Base-by-base conservation (phyloP, 2,797 vertebrate genomes). In the Enteromius thamalakanensis region DNA sequence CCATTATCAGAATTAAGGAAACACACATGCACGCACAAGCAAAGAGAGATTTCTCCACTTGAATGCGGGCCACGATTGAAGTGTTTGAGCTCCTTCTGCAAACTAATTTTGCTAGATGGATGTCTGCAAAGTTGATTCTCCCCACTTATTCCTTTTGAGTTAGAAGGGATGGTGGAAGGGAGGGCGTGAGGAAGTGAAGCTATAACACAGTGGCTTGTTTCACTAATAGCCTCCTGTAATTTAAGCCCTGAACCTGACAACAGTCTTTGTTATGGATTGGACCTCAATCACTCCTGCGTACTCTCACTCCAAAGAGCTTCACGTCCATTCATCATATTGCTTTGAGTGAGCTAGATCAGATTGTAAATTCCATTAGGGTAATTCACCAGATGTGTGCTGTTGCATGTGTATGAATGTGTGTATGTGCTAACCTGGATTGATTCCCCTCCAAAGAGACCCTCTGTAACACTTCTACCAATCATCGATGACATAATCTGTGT, bases 301-400 rank as follows among this genome's bases (percentile, higher is more conserved):
- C 86, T 86, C 87, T 83, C 65, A 77, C 76, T 87, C 84, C 67
- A 78, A 84, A 86, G 60, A 80, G 86, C 86, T 83, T 74, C 77
- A 40, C 64, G 76, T 85, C 87, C 85, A 90, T 90, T 85, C 83
- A 89, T 92, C 89, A 89, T 86, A 86, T 84, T 78, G 81, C 77
- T 86, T 88, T 84, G 86, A 90, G 89, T 47, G 70, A 86, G 85
- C 77, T 84, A 76, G 76, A 86, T 88, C 87, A 85, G 87, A 89
- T 88, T 91, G 89, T 83, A 87, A 87, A 88, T 89, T 90, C 87
- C 89, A 90, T 91, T 92, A 89, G 79, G 79, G 79, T 89, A 88
- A 89, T 86, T 84, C 81, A 74, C 75, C 45, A 76, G 85, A 49
- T 60, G 26, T 79, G 74, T 62, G 37, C 23, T 79, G 71, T 60